A percentile compares a stretch with the other conserved stretches of the same genome.
phyloP scores from a whole-genome alignment of 2,888 invertebrate species.

The Rhamnusium bicolor region DNA sequence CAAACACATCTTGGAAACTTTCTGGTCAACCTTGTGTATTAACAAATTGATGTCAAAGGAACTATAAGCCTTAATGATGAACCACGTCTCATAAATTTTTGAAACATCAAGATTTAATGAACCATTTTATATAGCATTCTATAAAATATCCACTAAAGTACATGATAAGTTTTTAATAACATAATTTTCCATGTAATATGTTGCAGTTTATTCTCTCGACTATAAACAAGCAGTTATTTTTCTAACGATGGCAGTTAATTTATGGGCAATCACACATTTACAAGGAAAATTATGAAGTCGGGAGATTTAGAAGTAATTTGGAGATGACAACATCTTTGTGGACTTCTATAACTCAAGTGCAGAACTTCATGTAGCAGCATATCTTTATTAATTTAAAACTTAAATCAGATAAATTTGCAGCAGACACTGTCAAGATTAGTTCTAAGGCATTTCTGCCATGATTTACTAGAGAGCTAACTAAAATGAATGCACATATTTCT shows the following conservation, averaged over 20 bases:
- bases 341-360: constrained; percentile 42
- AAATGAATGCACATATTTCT: constrained; percentile 20
- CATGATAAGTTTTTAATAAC: constrained; percentile 20
- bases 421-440: constrained; percentile 39
- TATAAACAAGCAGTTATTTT: constrained; percentile 28
- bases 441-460: constrained; percentile 29
- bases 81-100: no score
- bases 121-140: no score
- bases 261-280: constrained; percentile 2
- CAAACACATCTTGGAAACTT: no score
- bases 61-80: no score
- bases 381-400: constrained; percentile 48
- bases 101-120: no score
- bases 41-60: no score
- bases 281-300: constrained; percentile 8
- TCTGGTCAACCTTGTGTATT: no score
- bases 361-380: constrained; percentile 46
- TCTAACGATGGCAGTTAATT: constrained; percentile 24
- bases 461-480: constrained; percentile 16
- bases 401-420: constrained; percentile 46
- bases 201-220: neutral
- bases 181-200: constrained; percentile 29
- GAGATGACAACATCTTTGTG: constrained; percentile 39
- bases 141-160: no score
- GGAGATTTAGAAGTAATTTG: constrained; percentile 40